A percentile compares a stretch with the other conserved stretches of the same genome.
Evolutionary conservation across 2,113 vertebrate genomes (phyloP).

Genomic region (Ochotona curzoniae): DNA sequence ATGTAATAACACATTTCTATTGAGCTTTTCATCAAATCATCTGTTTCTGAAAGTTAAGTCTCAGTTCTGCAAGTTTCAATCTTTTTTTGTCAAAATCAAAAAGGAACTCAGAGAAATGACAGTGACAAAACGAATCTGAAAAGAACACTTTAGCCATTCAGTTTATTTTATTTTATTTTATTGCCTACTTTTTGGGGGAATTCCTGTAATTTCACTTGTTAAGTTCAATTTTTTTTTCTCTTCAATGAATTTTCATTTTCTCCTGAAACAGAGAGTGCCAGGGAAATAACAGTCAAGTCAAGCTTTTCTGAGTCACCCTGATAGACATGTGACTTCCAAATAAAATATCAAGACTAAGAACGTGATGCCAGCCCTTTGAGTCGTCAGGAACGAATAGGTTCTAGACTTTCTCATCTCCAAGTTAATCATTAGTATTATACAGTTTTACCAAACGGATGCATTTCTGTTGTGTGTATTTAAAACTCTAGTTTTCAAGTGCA

Average conservation of each 20-base stretch:
- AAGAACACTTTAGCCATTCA: neutral
- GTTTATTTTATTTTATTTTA: neutral
- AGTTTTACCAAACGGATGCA: neutral
- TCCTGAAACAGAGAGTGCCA: neutral
- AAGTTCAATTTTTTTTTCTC: neutral
- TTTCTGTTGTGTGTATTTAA: neutral
- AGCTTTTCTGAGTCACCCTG: neutral
- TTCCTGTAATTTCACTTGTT: neutral
- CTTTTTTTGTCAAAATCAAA: neutral
- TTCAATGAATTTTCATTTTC: neutral
- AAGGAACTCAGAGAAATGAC: neutral
- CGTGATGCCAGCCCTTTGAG: neutral
- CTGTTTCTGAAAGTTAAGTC: neutral
- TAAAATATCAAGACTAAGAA: conserved; percentile 28
- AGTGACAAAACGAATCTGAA: neutral
- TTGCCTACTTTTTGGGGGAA: neutral
- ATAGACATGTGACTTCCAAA: conserved; percentile 8
- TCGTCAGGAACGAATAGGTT: conserved; percentile 26
- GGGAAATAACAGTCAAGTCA: neutral
- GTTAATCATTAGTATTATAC: neutral
- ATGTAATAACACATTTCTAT: neutral
- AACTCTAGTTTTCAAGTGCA: neutral
- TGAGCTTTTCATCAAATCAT: neutral
- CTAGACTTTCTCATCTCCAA: conserved; percentile 37
- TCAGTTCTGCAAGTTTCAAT: neutral